A percentile compares a stretch with the other conserved stretches of the same genome.
phyloP scores from a whole-genome alignment of 2,113 vertebrate species.

The Sinocyclocheilus anshuiensis region DNA sequence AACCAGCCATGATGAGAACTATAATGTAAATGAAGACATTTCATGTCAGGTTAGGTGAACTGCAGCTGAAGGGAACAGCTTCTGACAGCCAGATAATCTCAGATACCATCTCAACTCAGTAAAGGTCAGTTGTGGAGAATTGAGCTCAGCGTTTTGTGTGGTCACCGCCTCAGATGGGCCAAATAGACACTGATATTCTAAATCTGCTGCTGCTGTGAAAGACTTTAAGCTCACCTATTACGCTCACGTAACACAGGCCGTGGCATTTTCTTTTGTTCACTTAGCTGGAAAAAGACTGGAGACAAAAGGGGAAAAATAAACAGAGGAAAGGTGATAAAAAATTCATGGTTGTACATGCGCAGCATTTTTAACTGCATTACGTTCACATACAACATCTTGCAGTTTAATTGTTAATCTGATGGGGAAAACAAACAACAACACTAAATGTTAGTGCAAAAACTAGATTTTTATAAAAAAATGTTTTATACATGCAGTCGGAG shows the following conservation, averaged over 20 bases:
- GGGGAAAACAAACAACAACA: background rate
- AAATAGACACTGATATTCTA: constrained; percentile 21
- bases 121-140: constrained; percentile 53
- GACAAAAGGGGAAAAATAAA: constrained; percentile 64
- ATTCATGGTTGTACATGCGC: constrained; percentile 37
- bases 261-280: constrained; percentile 57
- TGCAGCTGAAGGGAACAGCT: constrained; percentile 11
- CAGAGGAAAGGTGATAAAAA: constrained; percentile 61
- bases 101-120: constrained; percentile 22
- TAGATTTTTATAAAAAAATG: background rate
- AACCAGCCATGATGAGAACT: background rate
- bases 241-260: constrained; percentile 42
- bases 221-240: background rate
- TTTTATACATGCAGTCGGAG: too few relatives aligned
- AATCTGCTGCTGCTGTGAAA: background rate
- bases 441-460: background rate
- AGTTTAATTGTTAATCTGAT: background rate
- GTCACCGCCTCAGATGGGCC: background rate
- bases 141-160: constrained; percentile 28
- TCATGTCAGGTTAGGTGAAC: constrained; percentile 5
- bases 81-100: constrained; percentile 45
- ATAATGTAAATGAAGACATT: background rate
- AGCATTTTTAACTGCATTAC: background rate
- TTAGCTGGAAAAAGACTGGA: constrained; percentile 39
- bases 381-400: background rate